These are phyloP conservation scores for Tromatobia lineatoria DNA, from an alignment of 2,888 invertebrate genomes.

Conservation along the genomic window DNA sequence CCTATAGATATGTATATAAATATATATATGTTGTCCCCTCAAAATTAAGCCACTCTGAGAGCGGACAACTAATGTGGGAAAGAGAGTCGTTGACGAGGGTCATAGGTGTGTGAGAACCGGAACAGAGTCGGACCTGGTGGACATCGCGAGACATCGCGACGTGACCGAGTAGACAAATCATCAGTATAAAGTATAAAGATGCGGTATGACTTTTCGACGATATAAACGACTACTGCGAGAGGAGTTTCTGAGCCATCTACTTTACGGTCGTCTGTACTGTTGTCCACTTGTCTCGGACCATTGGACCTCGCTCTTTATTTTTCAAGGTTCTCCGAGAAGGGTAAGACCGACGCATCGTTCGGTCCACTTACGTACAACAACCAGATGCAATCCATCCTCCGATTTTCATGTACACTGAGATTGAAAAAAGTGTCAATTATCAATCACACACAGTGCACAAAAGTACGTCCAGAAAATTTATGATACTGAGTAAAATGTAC, in stretches of 20 bases:
- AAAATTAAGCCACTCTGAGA: conserved; percentile 74
- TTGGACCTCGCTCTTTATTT: conserved; percentile 67
- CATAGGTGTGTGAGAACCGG: conserved; percentile 83
- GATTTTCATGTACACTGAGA: not conserved
- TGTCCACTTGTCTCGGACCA: conserved; percentile 44
- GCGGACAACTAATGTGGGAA: conserved; percentile 81
- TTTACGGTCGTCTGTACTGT: conserved; percentile 11
- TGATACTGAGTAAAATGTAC: too few species aligned
- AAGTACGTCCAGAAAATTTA: too few species aligned
- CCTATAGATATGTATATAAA: too few species aligned
- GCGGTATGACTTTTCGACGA: conserved; percentile 53
- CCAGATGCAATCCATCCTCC: conserved; percentile 5
- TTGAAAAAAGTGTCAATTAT: not conserved
- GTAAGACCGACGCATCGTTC: conserved; percentile 57
- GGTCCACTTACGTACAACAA: conserved; percentile 51
- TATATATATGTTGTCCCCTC: conserved; percentile 66
- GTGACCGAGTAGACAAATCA: conserved; percentile 80
- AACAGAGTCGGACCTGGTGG: conserved; percentile 75
- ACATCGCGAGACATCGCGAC: conserved; percentile 70
- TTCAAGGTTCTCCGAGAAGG: conserved; percentile 60
- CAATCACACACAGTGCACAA: too few species aligned
- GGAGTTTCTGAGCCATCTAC: conserved; percentile 25
- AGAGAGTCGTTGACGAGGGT: conserved; percentile 76
- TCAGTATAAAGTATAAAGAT: conserved; percentile 69
- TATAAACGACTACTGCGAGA: conserved; percentile 21